phyloP scores from a whole-genome alignment of 2,797 vertebrate genomes.

The Schizopygopsis malacanthus region DNA sequence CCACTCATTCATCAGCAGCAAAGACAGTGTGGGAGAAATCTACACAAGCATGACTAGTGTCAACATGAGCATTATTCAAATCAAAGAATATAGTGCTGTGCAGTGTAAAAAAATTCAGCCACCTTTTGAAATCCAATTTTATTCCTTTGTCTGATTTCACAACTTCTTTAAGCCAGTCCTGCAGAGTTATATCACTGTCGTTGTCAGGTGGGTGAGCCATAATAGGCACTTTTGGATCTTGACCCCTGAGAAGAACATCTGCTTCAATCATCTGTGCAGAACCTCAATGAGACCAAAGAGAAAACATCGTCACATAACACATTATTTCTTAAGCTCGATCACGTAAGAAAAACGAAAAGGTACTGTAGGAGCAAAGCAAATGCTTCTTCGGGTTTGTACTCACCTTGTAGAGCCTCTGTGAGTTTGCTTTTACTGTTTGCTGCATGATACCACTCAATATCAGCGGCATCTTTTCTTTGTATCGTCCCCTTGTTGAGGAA shows the following conservation, averaged over 20 bases:
- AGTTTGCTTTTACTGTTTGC: slow-evolving; percentile 82
- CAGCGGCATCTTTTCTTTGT: slow-evolving; percentile 75
- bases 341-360: not conserved
- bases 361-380: not conserved
- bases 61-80: not conserved
- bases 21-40: not conserved
- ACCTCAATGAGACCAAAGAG: slow-evolving; percentile 66
- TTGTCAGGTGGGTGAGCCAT: slow-evolving; percentile 93
- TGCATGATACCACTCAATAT: slow-evolving; percentile 86
- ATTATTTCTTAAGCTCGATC: no score
- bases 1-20: not conserved
- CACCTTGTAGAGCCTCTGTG: slow-evolving; percentile 79
- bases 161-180: slow-evolving; percentile 84
- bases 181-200: slow-evolving; percentile 87
- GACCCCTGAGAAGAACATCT: slow-evolving; percentile 82
- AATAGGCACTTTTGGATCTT: slow-evolving; percentile 80
- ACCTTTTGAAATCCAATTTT: slow-evolving; percentile 98
- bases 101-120: not conserved
- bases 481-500: slow-evolving; percentile 75
- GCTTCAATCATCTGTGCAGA: slow-evolving; percentile 91
- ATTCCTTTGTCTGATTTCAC: slow-evolving; percentile 82
- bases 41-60: slow-evolving; percentile 44
- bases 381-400: slow-evolving; percentile 35
- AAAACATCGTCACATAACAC: not conserved
- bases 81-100: not conserved